Base-by-base conservation (phyloP, 2,113 vertebrate genomes). In the Pao palembangensis region DNA sequence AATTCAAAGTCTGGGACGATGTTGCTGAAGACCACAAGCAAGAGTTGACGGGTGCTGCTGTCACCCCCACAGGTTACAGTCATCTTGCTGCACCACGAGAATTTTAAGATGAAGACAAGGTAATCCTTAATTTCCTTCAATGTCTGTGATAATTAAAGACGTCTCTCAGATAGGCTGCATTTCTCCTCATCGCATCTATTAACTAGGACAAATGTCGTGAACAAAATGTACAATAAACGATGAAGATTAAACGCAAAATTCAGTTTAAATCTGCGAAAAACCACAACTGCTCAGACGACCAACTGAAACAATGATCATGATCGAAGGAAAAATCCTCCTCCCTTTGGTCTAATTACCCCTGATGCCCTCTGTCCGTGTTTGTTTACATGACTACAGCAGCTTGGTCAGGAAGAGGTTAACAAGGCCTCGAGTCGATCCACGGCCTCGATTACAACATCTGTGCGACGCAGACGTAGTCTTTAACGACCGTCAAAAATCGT, bases 341-440 rank as follows among this genome's bases (percentile, higher is more conserved):
- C 69, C 80, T 82, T 87, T 88, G 87, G 86, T 90, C 87, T 80
- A 82, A 86, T 86, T 87, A 82, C 82, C 82, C 87, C 85, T 54
- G 75, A 75, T 83, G 77, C 83, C 79, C 81, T 83, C 77, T 81
- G 67, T 76, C 69, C 59, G 68, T 82, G 88, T 91, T 91, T 92
- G 91, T 92, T 91, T 91, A 91, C 88, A 90, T 91, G 85, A 78
- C 65, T 69, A 52, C 76, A 84, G 74, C 76, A 58, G 64, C 69
- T 61, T 28, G 79, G 89, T 8, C 43, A 18, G 14, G 78, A 79
- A 83, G 21, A 85, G 73, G 88, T 91, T 91, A 91, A 87, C 73
- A 73, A 86, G 91, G 91, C 91, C 91, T 87, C 50, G 2, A 58
- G 46, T 34, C 61, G 75, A 85, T 82, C 91, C 90, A 52, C 90